phyloP scores from a whole-genome alignment of 2,113 vertebrate genomes.

The Poeciliopsis retropinna region DNA sequence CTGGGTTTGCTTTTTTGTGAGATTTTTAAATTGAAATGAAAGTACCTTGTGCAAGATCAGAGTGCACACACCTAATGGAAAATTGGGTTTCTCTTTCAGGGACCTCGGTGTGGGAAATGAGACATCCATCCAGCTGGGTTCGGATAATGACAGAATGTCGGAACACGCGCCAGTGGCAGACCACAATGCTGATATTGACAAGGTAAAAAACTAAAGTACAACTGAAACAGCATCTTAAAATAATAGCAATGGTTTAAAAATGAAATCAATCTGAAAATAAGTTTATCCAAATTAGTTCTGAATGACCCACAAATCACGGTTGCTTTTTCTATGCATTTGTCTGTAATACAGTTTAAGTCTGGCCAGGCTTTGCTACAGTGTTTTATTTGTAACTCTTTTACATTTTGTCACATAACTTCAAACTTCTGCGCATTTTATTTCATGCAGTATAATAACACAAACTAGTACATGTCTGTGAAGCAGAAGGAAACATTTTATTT shows the following conservation, averaged over 20 bases:
- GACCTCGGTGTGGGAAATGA: constrained; percentile 79
- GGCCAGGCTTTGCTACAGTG: no score
- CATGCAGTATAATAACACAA: no score
- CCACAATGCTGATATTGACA: constrained; percentile 84
- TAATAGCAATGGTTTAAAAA: no score
- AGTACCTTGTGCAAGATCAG: constrained; percentile 6
- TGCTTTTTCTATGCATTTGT: no score
- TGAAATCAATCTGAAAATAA: no score
- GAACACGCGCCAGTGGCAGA: constrained; percentile 75
- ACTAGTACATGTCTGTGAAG: no score
- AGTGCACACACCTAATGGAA: constrained; percentile 38
- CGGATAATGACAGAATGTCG: constrained; percentile 80
- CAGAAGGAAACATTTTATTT: no score
- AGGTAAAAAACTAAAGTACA: constrained; percentile 76
- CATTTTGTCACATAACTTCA: background rate
- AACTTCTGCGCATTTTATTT: background rate
- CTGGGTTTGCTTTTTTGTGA: background rate
- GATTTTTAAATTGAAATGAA: constrained; percentile 11
- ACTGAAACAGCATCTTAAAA: no score
- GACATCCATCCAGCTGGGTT: constrained; percentile 71
- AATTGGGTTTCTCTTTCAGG: constrained; percentile 74
- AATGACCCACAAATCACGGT: no score
- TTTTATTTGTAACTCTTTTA: background rate
- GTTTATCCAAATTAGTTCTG: no score
- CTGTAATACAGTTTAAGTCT: no score